phyloP scores from a whole-genome alignment of 2,888 invertebrate species.

The Drosophila mimetica region DNA sequence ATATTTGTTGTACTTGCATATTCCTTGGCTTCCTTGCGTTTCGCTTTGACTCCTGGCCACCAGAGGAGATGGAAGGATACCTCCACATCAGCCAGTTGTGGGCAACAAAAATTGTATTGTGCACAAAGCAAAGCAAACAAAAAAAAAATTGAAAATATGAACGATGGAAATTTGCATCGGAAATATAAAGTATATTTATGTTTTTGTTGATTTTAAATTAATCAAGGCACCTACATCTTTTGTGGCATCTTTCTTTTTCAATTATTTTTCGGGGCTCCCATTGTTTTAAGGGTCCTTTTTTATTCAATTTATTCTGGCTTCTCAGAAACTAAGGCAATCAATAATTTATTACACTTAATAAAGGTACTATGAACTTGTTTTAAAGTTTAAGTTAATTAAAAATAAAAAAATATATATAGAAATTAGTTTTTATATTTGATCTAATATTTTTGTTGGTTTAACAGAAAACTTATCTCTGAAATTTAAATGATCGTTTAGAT shows the following conservation, averaged over 20 bases:
- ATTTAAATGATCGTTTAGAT: too few species aligned
- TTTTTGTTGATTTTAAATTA: slow-evolving; percentile 24
- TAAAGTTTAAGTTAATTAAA: not conserved
- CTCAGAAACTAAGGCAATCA: not conserved
- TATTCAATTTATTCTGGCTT: not conserved
- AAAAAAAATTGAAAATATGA: not conserved
- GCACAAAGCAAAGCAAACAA: slow-evolving; percentile 1
- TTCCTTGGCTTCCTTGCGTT: slow-evolving; percentile 10
- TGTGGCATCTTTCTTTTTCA: slow-evolving; percentile 8
- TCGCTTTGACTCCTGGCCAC: slow-evolving; percentile 1
- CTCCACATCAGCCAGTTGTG: not conserved
- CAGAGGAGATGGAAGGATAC: not conserved
- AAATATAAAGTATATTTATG: not conserved
- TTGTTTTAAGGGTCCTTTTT: not conserved
- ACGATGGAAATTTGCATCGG: not conserved
- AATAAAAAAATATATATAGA: too few species aligned
- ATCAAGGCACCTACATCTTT: not conserved
- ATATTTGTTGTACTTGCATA: slow-evolving; percentile 4
- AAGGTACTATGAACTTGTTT: not conserved
- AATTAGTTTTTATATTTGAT: not conserved
- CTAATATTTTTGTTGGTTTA: too few species aligned
- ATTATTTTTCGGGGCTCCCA: not conserved
- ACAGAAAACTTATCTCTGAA: too few species aligned
- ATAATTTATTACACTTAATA: not conserved
- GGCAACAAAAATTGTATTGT: slow-evolving; percentile 26